Evolutionary conservation across 2,888 invertebrate genomes (phyloP).

Genomic region (Ectemnius lituratus): DNA sequence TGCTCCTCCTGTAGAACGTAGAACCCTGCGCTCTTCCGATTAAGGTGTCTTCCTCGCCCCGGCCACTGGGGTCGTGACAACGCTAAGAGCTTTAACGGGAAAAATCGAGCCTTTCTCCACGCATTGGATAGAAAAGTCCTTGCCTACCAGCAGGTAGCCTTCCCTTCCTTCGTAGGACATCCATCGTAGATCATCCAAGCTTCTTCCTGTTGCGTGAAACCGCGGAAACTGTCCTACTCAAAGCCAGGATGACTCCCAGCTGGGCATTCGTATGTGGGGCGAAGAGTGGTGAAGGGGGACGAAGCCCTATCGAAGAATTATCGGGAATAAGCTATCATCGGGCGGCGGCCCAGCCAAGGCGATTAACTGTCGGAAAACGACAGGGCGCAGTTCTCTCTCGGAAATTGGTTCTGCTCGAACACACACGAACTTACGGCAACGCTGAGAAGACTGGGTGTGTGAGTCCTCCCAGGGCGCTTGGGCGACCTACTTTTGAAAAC

Average conservation of each 20-base stretch:
- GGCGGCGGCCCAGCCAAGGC: background rate
- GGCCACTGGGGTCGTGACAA: background rate
- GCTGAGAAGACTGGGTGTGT: no score
- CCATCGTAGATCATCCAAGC: background rate
- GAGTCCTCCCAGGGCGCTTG: no score
- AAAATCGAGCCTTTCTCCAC: background rate
- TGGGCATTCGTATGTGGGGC: no score
- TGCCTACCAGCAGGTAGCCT: background rate
- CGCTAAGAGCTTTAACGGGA: background rate
- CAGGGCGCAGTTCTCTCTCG: background rate
- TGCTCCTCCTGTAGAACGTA: no score
- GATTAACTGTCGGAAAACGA: background rate
- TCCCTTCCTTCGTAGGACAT: background rate
- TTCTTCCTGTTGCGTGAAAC: background rate
- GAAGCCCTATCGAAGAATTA: no score
- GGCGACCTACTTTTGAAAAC: conserved; percentile 61
- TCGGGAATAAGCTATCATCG: background rate
- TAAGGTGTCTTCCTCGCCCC: conserved; percentile 2
- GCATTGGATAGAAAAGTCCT: background rate
- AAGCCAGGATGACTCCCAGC: background rate
- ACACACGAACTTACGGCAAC: background rate
- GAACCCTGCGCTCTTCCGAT: conserved; percentile 1
- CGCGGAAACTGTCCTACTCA: background rate
- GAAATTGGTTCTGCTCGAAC: conserved; percentile 19
- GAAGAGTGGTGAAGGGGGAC: no score